Evolutionary conservation across 2,797 vertebrate genomes (phyloP), one percentile per base, ranked within the genome.

Genomic region (Sebastes kiyomatsui): DNA sequence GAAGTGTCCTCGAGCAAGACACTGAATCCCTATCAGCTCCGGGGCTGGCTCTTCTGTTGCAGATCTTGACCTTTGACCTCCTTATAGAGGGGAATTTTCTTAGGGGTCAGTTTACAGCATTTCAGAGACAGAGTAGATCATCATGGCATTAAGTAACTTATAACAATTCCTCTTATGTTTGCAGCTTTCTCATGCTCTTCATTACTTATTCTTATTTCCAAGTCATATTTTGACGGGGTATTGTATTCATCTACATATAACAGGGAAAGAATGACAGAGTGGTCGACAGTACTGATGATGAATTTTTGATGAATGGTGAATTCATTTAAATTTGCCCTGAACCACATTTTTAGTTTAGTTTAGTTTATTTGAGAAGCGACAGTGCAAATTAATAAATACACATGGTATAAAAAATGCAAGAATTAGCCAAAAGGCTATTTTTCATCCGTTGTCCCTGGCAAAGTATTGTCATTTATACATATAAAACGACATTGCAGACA

Each of bases 1-100:
- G 6, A 77, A 60, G 18, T 52, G 32, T 62, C 74, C 49, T 20
- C 55, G 35, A 73, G 67, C 52, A 49, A 80, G 64, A 82, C 69
- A 74, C 33, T 12, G 3, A 74, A 75, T 56, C 68, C 28, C 9
- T 28, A 6, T 68, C 42, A 64, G 54, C 52, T 58, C 7, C 3
- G 9, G 16, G 12, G 54, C 7, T 4, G 18, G 13, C 30, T 75
- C 35, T 38, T 25, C 32, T 73, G 20, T 30, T 69, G 30, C 71
- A 33, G 4, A 32, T 65, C 25, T 49, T 77, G 20, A 68, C n/a
- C 22, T 64, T 33, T 75, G 77, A 80, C 38, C 23, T 69, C 38
- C 14, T 33, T 42, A 22, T 18, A 32, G 12, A 67, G 3, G 6
- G 2, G 7, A 42, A 38, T 56, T 67, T 42, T 65, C 49, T 58